Conservation (phyloP, 2,888 invertebrate species). For the Marronus borbonicus region DNA sequence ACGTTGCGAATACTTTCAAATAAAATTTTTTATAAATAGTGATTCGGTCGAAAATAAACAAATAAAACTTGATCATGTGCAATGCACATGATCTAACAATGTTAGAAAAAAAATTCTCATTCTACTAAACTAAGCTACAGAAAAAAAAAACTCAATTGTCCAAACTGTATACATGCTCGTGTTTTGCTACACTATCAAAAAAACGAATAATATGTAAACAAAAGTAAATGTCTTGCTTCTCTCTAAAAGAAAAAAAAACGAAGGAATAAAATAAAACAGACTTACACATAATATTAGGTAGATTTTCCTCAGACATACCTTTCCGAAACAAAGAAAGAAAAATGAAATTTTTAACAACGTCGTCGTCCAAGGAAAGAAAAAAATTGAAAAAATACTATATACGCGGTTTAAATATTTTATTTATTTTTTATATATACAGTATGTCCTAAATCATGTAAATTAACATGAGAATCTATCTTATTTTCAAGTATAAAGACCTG, state of each 20-base stretch:
- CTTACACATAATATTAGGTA: constrained; percentile 68
- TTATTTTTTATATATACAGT: background rate
- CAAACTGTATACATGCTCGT: constrained; percentile 23
- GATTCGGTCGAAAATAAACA: no score
- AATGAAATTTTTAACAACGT: constrained; percentile 40
- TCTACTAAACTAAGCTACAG: no score
- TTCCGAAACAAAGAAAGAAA: constrained; percentile 55
- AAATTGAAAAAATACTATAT: constrained; percentile 2
- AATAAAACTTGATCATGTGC: no score
- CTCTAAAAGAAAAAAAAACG: constrained; percentile 9
- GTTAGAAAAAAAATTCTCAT: no score
- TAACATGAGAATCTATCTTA: no score
- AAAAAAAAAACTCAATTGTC: constrained; percentile 7
- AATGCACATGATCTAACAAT: no score
- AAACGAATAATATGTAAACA: constrained; percentile 9
- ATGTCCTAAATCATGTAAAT: no score
- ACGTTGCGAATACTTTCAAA: no score
- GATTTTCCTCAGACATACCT: constrained; percentile 69
- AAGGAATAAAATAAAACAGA: constrained; percentile 56
- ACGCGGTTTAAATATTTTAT: constrained; percentile 6
- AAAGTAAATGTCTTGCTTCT: constrained; percentile 30
- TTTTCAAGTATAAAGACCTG: no score
- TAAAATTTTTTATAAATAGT: no score
- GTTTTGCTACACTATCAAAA: background rate
- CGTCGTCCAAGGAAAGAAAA: background rate